Conservation (phyloP, 2,797 vertebrate genomes). For the Parauchenoglanis punctatus region DNA sequence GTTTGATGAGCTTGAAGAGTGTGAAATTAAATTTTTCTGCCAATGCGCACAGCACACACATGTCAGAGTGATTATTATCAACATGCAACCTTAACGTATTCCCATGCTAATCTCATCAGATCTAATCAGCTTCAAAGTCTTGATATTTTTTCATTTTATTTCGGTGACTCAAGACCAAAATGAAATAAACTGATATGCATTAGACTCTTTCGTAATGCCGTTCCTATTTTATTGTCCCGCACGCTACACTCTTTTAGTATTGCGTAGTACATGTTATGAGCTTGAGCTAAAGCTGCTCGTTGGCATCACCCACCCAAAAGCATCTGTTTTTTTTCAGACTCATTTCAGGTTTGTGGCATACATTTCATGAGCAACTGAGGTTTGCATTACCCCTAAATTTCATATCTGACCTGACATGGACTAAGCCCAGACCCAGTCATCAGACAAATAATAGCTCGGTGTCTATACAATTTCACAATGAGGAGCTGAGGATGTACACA, state of each 20-base stretch:
- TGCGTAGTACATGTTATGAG: neutral
- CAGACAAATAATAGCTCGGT: neutral
- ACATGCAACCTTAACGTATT: slow-evolving; percentile 45
- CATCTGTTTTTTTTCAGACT: neutral
- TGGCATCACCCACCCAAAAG: neutral
- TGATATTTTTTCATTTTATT: slow-evolving; percentile 20
- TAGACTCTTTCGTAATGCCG: neutral
- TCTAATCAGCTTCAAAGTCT: slow-evolving; percentile 48
- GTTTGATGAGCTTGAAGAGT: slow-evolving; percentile 50
- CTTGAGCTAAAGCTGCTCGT: neutral
- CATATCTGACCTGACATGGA: neutral
- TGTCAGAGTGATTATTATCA: slow-evolving; percentile 50
- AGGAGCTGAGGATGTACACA: neutral
- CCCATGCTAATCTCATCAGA: slow-evolving; percentile 52
- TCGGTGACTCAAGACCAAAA: slow-evolving; percentile 19
- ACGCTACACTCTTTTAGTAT: neutral
- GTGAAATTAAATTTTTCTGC: slow-evolving; percentile 56
- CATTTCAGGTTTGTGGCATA: neutral
- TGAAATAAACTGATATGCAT: slow-evolving; percentile 9
- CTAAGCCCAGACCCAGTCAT: neutral
- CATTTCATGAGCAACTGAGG: neutral
- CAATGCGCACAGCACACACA: slow-evolving; percentile 35
- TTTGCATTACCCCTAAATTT: neutral
- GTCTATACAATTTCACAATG: neutral
- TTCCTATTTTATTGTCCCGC: neutral